Base-by-base conservation (phyloP, 2,797 vertebrate species). In the Crocidura indochinensis region DNA sequence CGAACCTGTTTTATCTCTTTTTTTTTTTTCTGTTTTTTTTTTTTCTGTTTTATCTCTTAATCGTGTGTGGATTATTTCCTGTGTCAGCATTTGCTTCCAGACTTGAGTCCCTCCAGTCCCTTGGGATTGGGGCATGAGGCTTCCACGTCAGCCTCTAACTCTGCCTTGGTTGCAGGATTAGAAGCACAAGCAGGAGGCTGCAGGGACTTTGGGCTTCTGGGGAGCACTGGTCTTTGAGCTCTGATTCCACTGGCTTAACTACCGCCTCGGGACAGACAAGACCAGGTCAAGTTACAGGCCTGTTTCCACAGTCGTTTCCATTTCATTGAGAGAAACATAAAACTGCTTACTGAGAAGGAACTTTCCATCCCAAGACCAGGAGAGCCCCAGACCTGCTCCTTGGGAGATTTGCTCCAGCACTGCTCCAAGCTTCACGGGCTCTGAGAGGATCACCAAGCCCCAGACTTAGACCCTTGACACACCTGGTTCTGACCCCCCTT, bases 371-470 rank as follows among this genome's bases (percentile, higher is more conserved):
- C 53, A 56, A 19, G 19, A 56, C 53, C 19, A 56, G 38, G 38
- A 38, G 38, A 38, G 38, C 38, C 38, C 38, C 38, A 38, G 56
- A 17, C 19, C 22, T 20, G 51, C 51, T 51, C 14, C 10, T 6
- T 20, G 19, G 56, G 19, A 8, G 56, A 20, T 20, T 60, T 68
- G 29, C 77, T n/a, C 4, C 1, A 1, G 47, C 31, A 26, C 49
- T 0, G 2, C 44, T 20, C 1, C 51, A n/a, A 73, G 51, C 38
- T 74, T 62, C 38, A 8, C 27, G 78, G 6, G 1, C 24, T 27
- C 0, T 0, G 38, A 2, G 15, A 60, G 0, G 3, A 62, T 6
- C 47, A 38, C 38, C 38, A 38, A 0, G 8, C 26, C 10, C 0
- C 56, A 17, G 19, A 60, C 56, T 4, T 60, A 20, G 15, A 6